A percentile compares a stretch with the other conserved stretches of the same genome.
phyloP scores from a whole-genome alignment of 2,888 invertebrate genomes.

The Cinara cedri region DNA sequence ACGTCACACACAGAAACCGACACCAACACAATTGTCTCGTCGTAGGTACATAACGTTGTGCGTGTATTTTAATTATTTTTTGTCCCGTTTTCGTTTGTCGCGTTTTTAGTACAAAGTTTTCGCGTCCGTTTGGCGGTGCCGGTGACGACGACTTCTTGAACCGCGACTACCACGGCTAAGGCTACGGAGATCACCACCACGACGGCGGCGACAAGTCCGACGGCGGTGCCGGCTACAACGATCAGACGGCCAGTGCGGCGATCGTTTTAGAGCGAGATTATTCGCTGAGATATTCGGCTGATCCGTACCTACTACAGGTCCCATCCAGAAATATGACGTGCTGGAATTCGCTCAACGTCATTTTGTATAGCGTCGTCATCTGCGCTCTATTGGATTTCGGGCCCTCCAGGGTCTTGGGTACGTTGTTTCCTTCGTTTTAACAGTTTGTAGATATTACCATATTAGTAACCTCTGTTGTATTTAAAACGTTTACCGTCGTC shows the following conservation, averaged over 20 bases:
- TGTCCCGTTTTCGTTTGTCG: not conserved
- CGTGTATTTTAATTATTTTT: not conserved
- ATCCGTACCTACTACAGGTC: not conserved
- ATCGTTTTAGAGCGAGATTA: constrained; percentile 7
- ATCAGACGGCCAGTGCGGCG: constrained; percentile 27
- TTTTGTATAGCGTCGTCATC: constrained; percentile 37
- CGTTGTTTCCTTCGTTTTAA: constrained; percentile 5
- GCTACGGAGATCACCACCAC: not conserved
- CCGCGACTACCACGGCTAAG: constrained; percentile 2
- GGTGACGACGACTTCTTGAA: not conserved
- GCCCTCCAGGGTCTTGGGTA: constrained; percentile 45
- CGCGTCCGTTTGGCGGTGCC: constrained; percentile 9
- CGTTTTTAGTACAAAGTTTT: not conserved
- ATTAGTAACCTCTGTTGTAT: not conserved
- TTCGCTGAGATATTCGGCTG: not conserved
- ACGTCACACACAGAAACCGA: not conserved
- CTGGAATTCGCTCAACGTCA: constrained; percentile 45
- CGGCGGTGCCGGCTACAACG: constrained; percentile 14
- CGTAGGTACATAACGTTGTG: constrained; percentile 8
- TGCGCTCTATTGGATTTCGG: constrained; percentile 42
- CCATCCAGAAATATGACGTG: constrained; percentile 34
- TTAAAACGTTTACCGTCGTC: constrained; percentile 24
- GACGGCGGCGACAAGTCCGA: not conserved
- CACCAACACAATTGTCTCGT: not conserved
- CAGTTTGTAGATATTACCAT: too few species aligned